Evolutionary conservation across 1,140 invertebrate species (phyloP), one percentile per base, ranked within the genome.

Genomic region (Philaenus spumarius): DNA sequence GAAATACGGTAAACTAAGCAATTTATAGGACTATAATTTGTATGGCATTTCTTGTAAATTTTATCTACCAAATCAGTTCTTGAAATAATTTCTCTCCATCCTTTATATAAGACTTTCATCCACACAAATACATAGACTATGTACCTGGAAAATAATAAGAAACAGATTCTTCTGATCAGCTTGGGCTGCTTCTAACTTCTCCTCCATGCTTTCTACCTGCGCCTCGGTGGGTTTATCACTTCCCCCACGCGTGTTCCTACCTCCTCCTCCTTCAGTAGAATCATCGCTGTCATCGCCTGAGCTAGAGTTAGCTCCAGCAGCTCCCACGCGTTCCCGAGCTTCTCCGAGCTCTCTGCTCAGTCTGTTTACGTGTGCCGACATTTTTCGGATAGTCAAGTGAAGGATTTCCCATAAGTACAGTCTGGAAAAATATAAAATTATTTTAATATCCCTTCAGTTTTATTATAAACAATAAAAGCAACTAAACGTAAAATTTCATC

Each of bases 401-500:
- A 98, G 76, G 54, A 98, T 93, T 77, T 98, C 95, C 95, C 95
- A 98, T n/a, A 97, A 82, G 70, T 94, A 97, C 65, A 89, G 82
- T 66, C 84, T 87, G 60, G 23, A 70, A 67, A 60, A n/a, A 47
- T n/a, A n/a, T n/a, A n/a, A n/a, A n/a, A n/a, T n/a, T n/a, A n/a
- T n/a, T n/a, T n/a, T n/a, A n/a, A n/a, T n/a, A n/a, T n/a, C n/a
- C n/a, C n/a, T n/a, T n/a, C n/a, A n/a, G n/a, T n/a, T n/a, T n/a
- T n/a, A n/a, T n/a, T n/a, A n/a, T n/a, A n/a, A n/a, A n/a, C n/a
- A n/a, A n/a, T n/a, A n/a, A n/a, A n/a, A n/a, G n/a, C n/a, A n/a
- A n/a, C n/a, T n/a, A n/a, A n/a, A n/a, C n/a, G n/a, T n/a, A n/a
- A n/a, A n/a, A n/a, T n/a, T n/a, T n/a, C n/a, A n/a, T n/a, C n/a